Base-by-base conservation (phyloP, 2,888 invertebrate species). In the Rhogogaster chlorosoma region DNA sequence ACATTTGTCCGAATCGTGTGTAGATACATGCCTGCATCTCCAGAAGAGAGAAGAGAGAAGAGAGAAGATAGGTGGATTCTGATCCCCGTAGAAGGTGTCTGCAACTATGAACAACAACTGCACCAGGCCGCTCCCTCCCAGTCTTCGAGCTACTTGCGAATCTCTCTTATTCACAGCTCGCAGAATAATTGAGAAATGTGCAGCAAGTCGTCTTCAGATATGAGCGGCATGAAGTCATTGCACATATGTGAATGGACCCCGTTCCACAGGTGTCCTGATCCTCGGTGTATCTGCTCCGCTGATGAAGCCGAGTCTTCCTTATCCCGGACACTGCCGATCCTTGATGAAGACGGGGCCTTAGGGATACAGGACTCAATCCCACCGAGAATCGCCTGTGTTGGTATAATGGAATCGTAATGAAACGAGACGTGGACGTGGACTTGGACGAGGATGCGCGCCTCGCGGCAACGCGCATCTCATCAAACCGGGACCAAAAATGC, bases 321-420 rank as follows among this genome's bases (percentile, higher is more conserved):
- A 90, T 67, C 86, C 84, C 84, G 83, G 80, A 86, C 86, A 75
- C 93, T 42, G 85, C 92, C 91, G 45, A 94, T 90, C 75, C 89
- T 88, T 64, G 92, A 77, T 77, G 77, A 77, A 77, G 26, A 77
- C 2, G 77, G 26, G 75, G 32, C 42, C 75, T 75, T 5, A n/a
- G 53, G 49, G 77, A 29, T 71, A 22, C 53, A n/a, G 38, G 42
- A 71, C 71, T 38, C n/a, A 38, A 71, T 36, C 12, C 22, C 42
- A 71, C 38, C 10, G 36, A 67, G 38, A 22, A 36, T 42, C 4
- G 22, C n/a, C 26, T 38, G 26, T 22, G 38, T 36, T 38, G 42
- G 22, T 29, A 71, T 88, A 89, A 89, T 89, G 89, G 87, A 89
- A 89, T 89, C 89, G 87, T 87, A 88, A 87, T 87, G 85, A 87